Evolutionary conservation across 2,797 vertebrate species (phyloP), one percentile per base, ranked within the genome.

Genomic region (Eurystomus glaucurus): DNA sequence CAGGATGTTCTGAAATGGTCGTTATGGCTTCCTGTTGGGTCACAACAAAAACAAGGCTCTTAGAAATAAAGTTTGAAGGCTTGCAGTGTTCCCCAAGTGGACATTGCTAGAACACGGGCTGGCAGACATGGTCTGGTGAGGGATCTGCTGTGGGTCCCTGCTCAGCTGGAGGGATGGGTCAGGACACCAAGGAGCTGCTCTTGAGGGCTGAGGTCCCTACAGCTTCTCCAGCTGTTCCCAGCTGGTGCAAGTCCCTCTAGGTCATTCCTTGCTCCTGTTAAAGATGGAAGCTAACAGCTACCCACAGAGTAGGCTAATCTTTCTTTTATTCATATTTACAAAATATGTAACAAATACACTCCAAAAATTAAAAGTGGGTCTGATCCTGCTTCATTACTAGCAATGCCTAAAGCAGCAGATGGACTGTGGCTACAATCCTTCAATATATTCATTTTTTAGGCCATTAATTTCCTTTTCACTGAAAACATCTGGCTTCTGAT

Each of bases 371-470:
- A 20, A 46, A 41, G 5, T 54, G 17, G 29, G 21, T 45, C 52
- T 78, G 55, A 85, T 91, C 64, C 82, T 4, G 14, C 55, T 31
- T 52, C 61, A 39, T 57, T 81, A 90, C 9, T 0, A 90, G 37
- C 68, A 80, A 33, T 0, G 1, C 71, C 92, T 94, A 81, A 96
- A 96, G 95, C 92, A 97, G 93, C 97, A 98, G 95, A 95, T 97
- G 96, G 91, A 96, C 92, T 85, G 88, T 86, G 95, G 93, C 90
- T 97, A 80, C 71, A 51, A 55, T 41, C 88, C 79, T 84, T 93
- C 95, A 94, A 94, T 89, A 89, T 95, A 97, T 97, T 95, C 93
- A 97, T 98, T 98, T 97, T 96, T 98, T 97, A 97, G 93, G 61
- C 90, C 93, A 97, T 94, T 97, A 96, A 98, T 98, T 98, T 97